Evolutionary conservation across 2,113 vertebrate genomes (phyloP).

Genomic region (Bujurquina vittata): DNA sequence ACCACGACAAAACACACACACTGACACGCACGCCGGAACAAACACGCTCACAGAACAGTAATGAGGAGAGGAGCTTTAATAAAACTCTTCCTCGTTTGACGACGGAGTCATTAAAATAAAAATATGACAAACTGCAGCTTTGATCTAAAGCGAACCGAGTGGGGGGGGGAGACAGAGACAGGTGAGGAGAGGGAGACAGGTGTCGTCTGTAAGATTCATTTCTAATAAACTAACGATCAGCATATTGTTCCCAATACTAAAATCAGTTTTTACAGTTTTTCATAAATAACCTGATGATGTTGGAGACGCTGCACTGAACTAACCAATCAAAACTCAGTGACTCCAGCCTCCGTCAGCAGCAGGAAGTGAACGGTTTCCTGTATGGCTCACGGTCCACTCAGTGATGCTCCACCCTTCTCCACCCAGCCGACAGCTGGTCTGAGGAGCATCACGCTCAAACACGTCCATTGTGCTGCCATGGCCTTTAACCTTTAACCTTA

Average conservation of each 20-base stretch:
- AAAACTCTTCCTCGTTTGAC: conserved; percentile 37
- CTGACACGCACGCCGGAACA: neutral
- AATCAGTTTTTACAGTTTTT: neutral
- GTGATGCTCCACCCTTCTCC: too few relatives aligned
- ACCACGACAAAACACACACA: neutral
- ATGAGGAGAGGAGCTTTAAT: conserved; percentile 43
- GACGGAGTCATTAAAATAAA: conserved; percentile 48
- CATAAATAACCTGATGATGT: too few relatives aligned
- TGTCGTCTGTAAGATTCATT: neutral
- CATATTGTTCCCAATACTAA: neutral
- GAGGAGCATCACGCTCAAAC: too few relatives aligned
- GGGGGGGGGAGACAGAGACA: neutral
- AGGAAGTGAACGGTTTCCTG: too few relatives aligned
- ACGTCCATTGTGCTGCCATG: too few relatives aligned
- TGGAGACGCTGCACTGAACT: too few relatives aligned
- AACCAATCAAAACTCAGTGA: too few relatives aligned
- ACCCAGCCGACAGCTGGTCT: too few relatives aligned
- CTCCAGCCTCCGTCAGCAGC: too few relatives aligned
- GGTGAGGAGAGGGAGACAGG: neutral
- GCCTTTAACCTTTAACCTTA: too few relatives aligned
- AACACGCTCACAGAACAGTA: conserved; percentile 4
- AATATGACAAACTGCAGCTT: conserved; percentile 38
- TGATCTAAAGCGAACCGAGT: conserved; percentile 12
- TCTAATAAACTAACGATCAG: too few relatives aligned
- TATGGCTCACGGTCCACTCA: too few relatives aligned